Percentiles rank a stretch among this genome's conserved stretches.
Conservation (phyloP, 2,888 invertebrate genomes). For the Drosophila birchii region DNA sequence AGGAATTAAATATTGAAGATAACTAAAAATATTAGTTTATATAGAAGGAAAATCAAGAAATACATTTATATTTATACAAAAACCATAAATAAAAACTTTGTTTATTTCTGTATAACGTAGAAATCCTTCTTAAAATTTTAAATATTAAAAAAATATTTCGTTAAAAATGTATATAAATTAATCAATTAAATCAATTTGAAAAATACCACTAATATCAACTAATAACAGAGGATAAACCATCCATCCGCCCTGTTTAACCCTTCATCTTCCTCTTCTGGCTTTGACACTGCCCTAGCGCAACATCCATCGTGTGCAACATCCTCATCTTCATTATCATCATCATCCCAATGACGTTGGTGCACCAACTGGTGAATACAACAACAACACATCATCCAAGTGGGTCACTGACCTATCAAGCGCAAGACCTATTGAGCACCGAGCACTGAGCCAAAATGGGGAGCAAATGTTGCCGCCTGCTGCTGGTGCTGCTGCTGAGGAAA, state of each 20-base stretch:
- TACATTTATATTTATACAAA: no score
- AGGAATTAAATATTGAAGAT: background rate
- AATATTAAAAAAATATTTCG: no score
- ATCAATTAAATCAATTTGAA: background rate
- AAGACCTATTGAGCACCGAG: constrained; percentile 76
- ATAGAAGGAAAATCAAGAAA: background rate
- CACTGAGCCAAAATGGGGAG: constrained; percentile 48
- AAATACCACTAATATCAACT: background rate
- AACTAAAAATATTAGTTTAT: background rate
- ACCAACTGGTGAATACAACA: constrained; percentile 29
- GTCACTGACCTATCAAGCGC: constrained; percentile 84
- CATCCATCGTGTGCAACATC: constrained; percentile 31
- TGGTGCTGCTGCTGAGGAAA: constrained; percentile 3
- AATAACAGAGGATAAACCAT: background rate
- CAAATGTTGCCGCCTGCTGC: constrained; percentile 45
- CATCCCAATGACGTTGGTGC: constrained; percentile 20
- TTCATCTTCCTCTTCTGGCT: constrained; percentile 21
- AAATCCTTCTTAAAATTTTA: no score
- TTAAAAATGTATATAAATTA: no score
- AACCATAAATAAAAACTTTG: background rate
- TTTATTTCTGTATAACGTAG: background rate
- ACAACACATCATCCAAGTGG: constrained; percentile 68
- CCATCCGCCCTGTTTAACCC: constrained; percentile 37
- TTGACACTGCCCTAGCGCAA: constrained; percentile 69
- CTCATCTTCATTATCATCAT: constrained; percentile 35